Conservation (phyloP, 2,888 invertebrate genomes). For the Pinctada fucata region DNA sequence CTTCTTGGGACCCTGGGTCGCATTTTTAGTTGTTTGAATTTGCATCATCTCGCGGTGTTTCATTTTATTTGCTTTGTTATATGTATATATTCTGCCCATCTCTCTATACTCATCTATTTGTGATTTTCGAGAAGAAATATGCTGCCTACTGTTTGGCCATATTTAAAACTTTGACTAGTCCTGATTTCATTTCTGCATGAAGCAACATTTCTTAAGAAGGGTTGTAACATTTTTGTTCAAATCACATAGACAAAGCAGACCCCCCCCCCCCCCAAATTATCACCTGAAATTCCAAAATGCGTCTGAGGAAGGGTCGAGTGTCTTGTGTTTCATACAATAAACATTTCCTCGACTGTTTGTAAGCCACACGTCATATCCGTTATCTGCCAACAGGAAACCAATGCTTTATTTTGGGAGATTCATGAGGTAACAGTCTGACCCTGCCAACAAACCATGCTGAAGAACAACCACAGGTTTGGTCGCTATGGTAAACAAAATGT, state of each 20-base stretch:
- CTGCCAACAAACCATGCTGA: conserved; percentile 84
- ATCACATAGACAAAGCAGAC: no score
- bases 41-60: no score
- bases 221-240: background rate
- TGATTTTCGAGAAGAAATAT: no score
- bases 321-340: conserved; percentile 84
- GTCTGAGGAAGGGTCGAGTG: conserved; percentile 78
- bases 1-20: no score
- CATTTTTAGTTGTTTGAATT: no score
- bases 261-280: no score
- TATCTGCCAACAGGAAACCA: conserved; percentile 77
- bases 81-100: no score
- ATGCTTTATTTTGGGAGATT: conserved; percentile 83
- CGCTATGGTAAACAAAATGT: background rate
- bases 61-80: no score
- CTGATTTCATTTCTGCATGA: background rate
- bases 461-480: conserved; percentile 70
- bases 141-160: no score
- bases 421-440: conserved; percentile 88
- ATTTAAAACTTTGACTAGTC: no score
- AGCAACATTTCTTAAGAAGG: background rate
- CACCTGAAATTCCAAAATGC: conserved; percentile 85
- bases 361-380: conserved; percentile 86
- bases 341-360: conserved; percentile 90
- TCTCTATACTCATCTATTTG: no score